A percentile compares a stretch with the other conserved stretches of the same genome.
Evolutionary conservation across 2,797 vertebrate species (phyloP).

Genomic region (Danio choprae): DNA sequence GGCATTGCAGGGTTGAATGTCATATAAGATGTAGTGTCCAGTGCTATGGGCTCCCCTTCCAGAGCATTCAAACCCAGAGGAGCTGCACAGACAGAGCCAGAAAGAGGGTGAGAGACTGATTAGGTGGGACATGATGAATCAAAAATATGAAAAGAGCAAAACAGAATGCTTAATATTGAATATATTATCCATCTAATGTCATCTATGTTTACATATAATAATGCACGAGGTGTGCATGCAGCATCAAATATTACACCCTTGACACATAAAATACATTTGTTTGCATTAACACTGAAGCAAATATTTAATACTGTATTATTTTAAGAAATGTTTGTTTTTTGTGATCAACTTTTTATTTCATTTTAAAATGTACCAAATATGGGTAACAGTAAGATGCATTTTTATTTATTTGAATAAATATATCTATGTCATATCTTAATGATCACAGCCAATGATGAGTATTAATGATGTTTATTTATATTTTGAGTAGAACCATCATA

Average conservation of each 20-base stretch:
- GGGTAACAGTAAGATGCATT: neutral
- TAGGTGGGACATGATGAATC: neutral
- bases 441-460: too few species aligned
- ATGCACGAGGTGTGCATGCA: neutral
- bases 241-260: neutral
- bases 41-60: slow-evolving; percentile 80
- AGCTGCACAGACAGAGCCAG: slow-evolving; percentile 63
- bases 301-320: neutral
- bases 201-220: neutral
- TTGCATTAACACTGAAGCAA: neutral
- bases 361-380: neutral
- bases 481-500: too few species aligned
- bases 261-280: neutral
- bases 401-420: too few species aligned
- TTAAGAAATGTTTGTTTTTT: neutral
- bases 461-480: too few species aligned
- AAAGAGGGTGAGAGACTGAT: neutral
- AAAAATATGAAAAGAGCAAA: neutral
- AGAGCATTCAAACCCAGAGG: slow-evolving; percentile 77
- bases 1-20: slow-evolving; percentile 68
- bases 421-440: too few species aligned
- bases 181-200: neutral
- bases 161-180: neutral
- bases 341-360: neutral
- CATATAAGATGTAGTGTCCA: slow-evolving; percentile 74